Conservation (phyloP, 2,797 vertebrate genomes). For the Leucoraja ocellata region DNA sequence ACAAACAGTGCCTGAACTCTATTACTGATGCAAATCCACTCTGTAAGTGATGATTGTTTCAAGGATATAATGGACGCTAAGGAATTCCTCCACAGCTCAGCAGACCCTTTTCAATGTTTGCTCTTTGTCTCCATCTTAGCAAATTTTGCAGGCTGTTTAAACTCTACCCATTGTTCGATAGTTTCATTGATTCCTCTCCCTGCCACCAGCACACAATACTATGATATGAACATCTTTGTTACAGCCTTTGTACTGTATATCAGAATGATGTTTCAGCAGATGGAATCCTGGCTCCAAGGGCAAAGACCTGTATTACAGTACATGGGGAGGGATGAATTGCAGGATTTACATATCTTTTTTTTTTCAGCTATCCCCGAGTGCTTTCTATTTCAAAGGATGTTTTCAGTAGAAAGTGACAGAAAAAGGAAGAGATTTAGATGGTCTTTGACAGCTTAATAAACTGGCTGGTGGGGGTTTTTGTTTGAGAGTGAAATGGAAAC, state of each 20-base stretch:
- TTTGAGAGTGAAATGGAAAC: neutral
- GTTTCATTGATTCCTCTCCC: constrained; percentile 78
- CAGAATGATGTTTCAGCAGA: constrained; percentile 74
- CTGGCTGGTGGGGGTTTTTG: constrained; percentile 55
- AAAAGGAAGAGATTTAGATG: constrained; percentile 93
- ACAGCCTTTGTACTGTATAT: constrained; percentile 79
- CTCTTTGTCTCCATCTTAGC: constrained; percentile 70
- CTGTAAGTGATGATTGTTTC: constrained; percentile 77
- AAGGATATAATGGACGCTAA: constrained; percentile 63
- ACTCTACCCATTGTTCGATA: constrained; percentile 68
- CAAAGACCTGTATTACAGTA: constrained; percentile 66
- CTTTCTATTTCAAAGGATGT: constrained; percentile 75
- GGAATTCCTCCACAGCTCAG: constrained; percentile 62
- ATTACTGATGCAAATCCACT: constrained; percentile 93
- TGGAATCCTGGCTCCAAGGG: constrained; percentile 74
- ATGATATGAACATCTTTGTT: constrained; percentile 89
- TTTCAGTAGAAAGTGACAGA: constrained; percentile 70
- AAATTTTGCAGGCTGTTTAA: constrained; percentile 78
- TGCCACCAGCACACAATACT: constrained; percentile 78
- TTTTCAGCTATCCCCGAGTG: constrained; percentile 62
- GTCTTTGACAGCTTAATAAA: constrained; percentile 91
- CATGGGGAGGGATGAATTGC: constrained; percentile 75
- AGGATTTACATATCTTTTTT: constrained; percentile 94
- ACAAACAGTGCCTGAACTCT: constrained; percentile 79
- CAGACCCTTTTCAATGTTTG: constrained; percentile 57